Evolutionary conservation across 2,113 vertebrate species (phyloP).

Genomic region (Leiothrix lutea): DNA sequence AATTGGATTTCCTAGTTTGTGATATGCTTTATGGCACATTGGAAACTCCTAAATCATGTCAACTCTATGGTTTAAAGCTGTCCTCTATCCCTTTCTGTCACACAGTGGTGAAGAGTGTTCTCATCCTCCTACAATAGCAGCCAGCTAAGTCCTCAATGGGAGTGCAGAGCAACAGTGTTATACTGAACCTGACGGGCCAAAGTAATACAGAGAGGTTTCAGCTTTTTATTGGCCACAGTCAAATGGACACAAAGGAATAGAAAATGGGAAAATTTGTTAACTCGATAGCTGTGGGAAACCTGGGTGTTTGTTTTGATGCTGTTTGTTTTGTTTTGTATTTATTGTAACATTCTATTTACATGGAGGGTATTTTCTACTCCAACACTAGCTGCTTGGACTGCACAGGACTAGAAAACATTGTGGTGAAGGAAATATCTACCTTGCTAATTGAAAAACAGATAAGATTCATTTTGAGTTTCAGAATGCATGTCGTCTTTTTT

Average conservation of each 20-base stretch:
- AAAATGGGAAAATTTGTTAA: background rate
- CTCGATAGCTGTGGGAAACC: background rate
- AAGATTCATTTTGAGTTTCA: background rate
- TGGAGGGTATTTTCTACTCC: background rate
- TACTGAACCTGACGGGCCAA: background rate
- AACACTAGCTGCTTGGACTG: background rate
- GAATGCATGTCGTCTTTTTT: background rate
- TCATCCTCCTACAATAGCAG: background rate
- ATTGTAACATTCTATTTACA: background rate
- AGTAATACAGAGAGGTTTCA: background rate
- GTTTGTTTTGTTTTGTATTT: background rate
- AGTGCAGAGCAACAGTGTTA: background rate
- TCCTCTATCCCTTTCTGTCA: background rate
- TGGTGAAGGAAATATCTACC: background rate
- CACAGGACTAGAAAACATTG: background rate
- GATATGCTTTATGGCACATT: background rate
- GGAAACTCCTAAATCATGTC: background rate
- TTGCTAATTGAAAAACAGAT: background rate
- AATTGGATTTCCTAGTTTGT: background rate
- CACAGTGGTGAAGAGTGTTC: background rate
- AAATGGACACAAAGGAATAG: background rate
- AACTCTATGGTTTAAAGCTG: background rate
- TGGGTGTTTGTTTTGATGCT: background rate
- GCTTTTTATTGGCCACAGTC: background rate
- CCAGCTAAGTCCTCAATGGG: background rate